A percentile compares a stretch with the other conserved stretches of the same genome.
phyloP scores from a whole-genome alignment of 1,140 invertebrate genomes.

The Asbolus verrucosus region DNA sequence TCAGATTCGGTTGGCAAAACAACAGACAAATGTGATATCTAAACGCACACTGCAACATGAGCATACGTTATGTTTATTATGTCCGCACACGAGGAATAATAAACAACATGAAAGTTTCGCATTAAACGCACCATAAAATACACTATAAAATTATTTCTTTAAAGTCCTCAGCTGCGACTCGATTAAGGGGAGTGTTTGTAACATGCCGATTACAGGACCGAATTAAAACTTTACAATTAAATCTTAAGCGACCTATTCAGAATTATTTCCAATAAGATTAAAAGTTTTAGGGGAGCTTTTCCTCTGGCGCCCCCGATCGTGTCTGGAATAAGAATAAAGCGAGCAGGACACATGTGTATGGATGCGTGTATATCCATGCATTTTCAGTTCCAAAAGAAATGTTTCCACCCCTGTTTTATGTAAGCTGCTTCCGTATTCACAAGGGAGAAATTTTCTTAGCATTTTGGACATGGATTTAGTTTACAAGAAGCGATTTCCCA shows the following conservation, averaged over 20 bases:
- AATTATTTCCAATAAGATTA: slow-evolving; percentile 39
- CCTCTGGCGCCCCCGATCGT: slow-evolving; percentile 45
- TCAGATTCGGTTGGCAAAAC: slow-evolving; percentile 48
- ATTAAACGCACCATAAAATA: slow-evolving; percentile 46
- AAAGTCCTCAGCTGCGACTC: slow-evolving; percentile 6
- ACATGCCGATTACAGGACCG: slow-evolving; percentile 1
- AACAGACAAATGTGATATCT: slow-evolving; percentile 46
- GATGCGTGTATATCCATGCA: slow-evolving; percentile 61
- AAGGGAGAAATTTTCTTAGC: slow-evolving; percentile 63
- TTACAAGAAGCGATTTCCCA: slow-evolving; percentile 39
- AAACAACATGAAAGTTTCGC: slow-evolving; percentile 44
- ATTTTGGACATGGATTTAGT: slow-evolving; percentile 53
- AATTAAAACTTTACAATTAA: slow-evolving; percentile 37
- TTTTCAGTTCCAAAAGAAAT: slow-evolving; percentile 62
- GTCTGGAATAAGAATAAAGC: slow-evolving; percentile 55
- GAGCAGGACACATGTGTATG: slow-evolving; percentile 59
- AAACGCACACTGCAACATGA: slow-evolving; percentile 47
- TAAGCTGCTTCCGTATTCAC: slow-evolving; percentile 63
- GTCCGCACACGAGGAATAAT: slow-evolving; percentile 43
- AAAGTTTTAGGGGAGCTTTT: slow-evolving; percentile 33
- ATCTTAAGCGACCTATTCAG: slow-evolving; percentile 32
- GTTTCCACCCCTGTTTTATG: slow-evolving; percentile 59
- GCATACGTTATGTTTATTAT: slow-evolving; percentile 48
- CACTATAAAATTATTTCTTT: slow-evolving; percentile 35
- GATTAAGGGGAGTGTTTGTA: neutral